These are phyloP conservation scores for Acipenser oxyrinchus DNA, from an alignment of 2,797 vertebrate genomes.

Conservation along the genomic window DNA sequence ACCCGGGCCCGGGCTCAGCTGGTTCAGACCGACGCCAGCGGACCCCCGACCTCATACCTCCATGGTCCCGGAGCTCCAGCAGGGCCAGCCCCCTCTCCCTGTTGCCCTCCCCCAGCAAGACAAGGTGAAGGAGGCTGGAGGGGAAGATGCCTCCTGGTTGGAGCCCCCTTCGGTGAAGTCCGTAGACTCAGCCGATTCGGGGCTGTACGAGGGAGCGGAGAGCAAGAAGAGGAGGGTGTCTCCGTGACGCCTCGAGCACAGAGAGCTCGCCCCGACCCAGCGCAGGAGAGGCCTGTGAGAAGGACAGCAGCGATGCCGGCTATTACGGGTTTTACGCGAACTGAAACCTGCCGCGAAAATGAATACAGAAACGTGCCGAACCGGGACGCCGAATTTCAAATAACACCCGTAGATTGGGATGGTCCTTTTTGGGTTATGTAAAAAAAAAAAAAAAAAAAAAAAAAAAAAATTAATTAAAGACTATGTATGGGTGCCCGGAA, in stretches of 20 bases:
- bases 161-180: slow-evolving; percentile 67
- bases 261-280: slow-evolving; percentile 76
- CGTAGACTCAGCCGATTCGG: slow-evolving; percentile 70
- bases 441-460: too few relatives aligned
- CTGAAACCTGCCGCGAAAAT: slow-evolving; percentile 40
- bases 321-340: slow-evolving; percentile 77
- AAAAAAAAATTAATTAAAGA: too few relatives aligned
- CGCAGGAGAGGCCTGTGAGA: slow-evolving; percentile 62
- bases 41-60: too few relatives aligned
- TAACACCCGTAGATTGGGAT: too few relatives aligned
- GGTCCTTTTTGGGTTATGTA: too few relatives aligned
- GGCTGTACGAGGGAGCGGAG: slow-evolving; percentile 74
- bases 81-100: slow-evolving; percentile 37
- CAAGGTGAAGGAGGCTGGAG: slow-evolving; percentile 65
- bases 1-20: slow-evolving; percentile 49
- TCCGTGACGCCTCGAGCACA: slow-evolving; percentile 75
- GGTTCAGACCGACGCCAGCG: slow-evolving; percentile 62
- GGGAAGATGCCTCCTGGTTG: slow-evolving; percentile 65
- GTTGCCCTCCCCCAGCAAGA: slow-evolving; percentile 42
- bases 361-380: too few relatives aligned
- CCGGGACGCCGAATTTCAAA: too few relatives aligned
- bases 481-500: too few relatives aligned
- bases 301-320: slow-evolving; percentile 69
- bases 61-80: too few relatives aligned
- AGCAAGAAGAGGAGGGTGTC: slow-evolving; percentile 79